These are phyloP conservation scores for Anas platyrhynchos DNA, from an alignment of 2,113 vertebrate genomes.

Conservation along the genomic window DNA sequence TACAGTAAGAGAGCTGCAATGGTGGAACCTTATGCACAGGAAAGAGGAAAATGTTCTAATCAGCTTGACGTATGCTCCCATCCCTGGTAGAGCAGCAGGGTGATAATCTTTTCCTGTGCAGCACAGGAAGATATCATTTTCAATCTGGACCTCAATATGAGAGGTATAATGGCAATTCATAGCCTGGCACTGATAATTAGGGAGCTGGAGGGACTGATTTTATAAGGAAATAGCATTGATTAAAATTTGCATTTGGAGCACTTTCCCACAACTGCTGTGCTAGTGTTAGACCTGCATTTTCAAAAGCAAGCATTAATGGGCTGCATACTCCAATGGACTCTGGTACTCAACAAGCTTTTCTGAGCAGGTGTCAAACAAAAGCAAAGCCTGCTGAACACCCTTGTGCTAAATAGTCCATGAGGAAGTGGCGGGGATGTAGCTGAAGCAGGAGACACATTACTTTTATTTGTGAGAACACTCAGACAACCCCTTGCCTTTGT, in stretches of 20 bases:
- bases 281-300: not conserved
- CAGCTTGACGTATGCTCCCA: not conserved
- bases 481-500: not conserved
- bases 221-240: constrained; percentile 43
- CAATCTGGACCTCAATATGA: not conserved
- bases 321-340: not conserved
- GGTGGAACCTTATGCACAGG: not conserved
- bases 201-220: constrained; percentile 36
- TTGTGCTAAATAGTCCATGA: constrained; percentile 1
- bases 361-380: constrained; percentile 53
- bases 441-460: constrained; percentile 4
- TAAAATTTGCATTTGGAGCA: constrained; percentile 56
- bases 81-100: not conserved
- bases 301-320: not conserved
- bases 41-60: not conserved
- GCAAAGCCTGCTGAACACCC: constrained; percentile 8
- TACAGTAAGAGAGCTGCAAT: not conserved
- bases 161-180: not conserved
- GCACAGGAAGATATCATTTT: constrained; percentile 23
- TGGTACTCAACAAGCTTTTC: not conserved
- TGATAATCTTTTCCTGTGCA: not conserved
- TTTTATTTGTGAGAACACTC: constrained; percentile 5
- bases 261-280: not conserved
- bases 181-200: constrained; percentile 13
- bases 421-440: not conserved